Conservation (phyloP, 2,797 vertebrate genomes). For the Oryzias sinensis region DNA sequence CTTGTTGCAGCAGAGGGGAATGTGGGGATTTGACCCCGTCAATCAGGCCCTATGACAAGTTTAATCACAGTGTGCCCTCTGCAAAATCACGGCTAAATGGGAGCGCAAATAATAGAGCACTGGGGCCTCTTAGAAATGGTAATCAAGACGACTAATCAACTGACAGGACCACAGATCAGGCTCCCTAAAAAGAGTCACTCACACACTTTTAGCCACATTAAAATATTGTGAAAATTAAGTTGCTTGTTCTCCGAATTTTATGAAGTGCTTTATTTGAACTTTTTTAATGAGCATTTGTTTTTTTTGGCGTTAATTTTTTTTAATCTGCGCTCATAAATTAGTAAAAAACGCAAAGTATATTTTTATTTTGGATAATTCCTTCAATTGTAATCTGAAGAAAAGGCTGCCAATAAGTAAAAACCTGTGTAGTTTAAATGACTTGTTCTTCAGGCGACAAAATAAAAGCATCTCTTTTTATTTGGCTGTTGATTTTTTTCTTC, state of each 20-base stretch:
- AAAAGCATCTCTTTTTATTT: not conserved
- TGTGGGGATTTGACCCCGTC: constrained; percentile 99
- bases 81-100: constrained; percentile 99
- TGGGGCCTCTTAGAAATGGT: constrained; percentile 99
- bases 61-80: constrained; percentile 98
- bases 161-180: constrained; percentile 95
- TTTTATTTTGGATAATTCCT: no score
- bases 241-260: constrained; percentile 11
- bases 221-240: constrained; percentile 8
- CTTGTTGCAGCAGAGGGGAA: constrained; percentile 92
- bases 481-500: constrained; percentile 4
- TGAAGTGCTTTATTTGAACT: constrained; percentile 21
- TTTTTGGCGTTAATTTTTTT: no score
- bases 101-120: constrained; percentile 99
- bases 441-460: no score
- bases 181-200: constrained; percentile 89
- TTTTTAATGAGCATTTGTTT: no score
- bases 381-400: no score
- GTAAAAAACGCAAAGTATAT: no score
- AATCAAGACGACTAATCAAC: constrained; percentile 99
- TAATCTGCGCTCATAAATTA: no score
- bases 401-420: no score
- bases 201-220: constrained; percentile 59
- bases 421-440: no score
- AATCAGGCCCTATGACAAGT: constrained; percentile 97